A percentile compares a stretch with the other conserved stretches of the same genome.
Conservation (phyloP, 1,140 invertebrate genomes). For the Drepana arcuata region DNA sequence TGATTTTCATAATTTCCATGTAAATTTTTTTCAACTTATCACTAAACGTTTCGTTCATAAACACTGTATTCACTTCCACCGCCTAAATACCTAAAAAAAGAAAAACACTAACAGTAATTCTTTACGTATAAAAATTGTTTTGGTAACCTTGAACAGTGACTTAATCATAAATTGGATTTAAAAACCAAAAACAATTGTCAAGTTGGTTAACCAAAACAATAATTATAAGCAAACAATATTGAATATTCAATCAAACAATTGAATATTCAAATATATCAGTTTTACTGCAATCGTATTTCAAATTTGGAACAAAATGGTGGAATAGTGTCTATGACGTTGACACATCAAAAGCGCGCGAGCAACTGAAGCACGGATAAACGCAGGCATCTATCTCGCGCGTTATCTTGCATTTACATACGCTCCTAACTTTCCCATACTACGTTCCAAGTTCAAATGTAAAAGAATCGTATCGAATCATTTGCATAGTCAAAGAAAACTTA, state of each 20-base stretch:
- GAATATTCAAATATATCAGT: not conserved
- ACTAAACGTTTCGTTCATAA: slow-evolving; percentile 18
- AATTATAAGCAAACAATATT: too few species aligned
- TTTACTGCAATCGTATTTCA: not conserved
- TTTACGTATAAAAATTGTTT: not conserved
- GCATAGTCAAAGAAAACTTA: slow-evolving; percentile 56
- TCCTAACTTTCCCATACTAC: slow-evolving; percentile 47
- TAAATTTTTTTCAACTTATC: slow-evolving; percentile 16
- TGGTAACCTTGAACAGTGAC: too few species aligned
- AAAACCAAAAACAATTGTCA: too few species aligned
- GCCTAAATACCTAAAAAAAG: slow-evolving; percentile 6
- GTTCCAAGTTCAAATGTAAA: too few species aligned
- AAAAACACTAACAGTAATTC: slow-evolving; percentile 1
- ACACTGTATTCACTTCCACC: slow-evolving; percentile 9
- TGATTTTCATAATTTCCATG: slow-evolving; percentile 57
- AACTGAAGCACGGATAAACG: slow-evolving; percentile 56
- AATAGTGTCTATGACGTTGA: slow-evolving; percentile 12
- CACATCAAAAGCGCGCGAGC: slow-evolving; percentile 50
- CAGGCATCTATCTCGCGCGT: slow-evolving; percentile 31
- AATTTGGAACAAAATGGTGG: not conserved
- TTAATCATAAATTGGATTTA: too few species aligned
- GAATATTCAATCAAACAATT: not conserved
- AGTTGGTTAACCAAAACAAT: too few species aligned
- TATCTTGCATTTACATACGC: slow-evolving; percentile 63
- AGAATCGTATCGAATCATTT: slow-evolving; percentile 37